Percentiles rank a stretch among this genome's conserved stretches.
Evolutionary conservation across 2,888 invertebrate species (phyloP).

Genomic region (Drosophila mayaguana): DNA sequence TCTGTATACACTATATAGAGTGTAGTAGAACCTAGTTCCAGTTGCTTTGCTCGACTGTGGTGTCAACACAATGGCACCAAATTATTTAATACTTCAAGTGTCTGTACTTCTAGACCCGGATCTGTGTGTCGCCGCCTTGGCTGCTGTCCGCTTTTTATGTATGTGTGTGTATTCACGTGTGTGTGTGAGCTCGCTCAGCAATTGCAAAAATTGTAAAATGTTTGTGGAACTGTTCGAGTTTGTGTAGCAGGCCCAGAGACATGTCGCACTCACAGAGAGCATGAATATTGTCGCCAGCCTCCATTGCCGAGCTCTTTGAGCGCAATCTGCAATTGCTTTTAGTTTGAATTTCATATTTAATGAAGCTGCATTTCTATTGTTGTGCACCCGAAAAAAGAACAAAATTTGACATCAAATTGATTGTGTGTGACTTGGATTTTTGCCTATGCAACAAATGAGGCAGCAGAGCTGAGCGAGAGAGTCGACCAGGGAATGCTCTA

Average conservation of each 20-base stretch:
- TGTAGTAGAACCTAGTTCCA: slow-evolving; percentile 24
- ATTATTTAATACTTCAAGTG: slow-evolving; percentile 80
- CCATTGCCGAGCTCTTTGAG: slow-evolving; percentile 24
- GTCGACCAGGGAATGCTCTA: slow-evolving; percentile 26
- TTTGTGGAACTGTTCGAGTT: slow-evolving; percentile 29
- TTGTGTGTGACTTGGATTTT: slow-evolving; percentile 48
- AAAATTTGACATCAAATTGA: slow-evolving; percentile 56
- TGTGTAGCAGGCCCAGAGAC: slow-evolving; percentile 34
- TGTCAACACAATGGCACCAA: slow-evolving; percentile 81
- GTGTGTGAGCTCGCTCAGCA: slow-evolving; percentile 37
- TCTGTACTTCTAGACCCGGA: slow-evolving; percentile 42
- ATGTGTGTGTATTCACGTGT: slow-evolving; percentile 1
- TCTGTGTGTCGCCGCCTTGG: slow-evolving; percentile 46
- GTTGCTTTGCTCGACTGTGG: slow-evolving; percentile 45
- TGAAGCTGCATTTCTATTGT: slow-evolving; percentile 75
- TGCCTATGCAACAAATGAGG: slow-evolving; percentile 51
- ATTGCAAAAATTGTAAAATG: slow-evolving; percentile 64
- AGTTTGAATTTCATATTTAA: slow-evolving; percentile 76
- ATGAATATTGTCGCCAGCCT: slow-evolving; percentile 26
- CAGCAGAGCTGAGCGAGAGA: neutral
- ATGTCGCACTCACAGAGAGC: slow-evolving; percentile 29
- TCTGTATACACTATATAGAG: neutral
- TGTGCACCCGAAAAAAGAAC: slow-evolving; percentile 47
- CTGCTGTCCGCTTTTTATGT: slow-evolving; percentile 39
- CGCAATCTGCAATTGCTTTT: slow-evolving; percentile 70